A percentile compares a stretch with the other conserved stretches of the same genome.
These are phyloP conservation scores for Micrastur ruficollis DNA, from an alignment of 2,797 vertebrate genomes.

Conservation along the genomic window DNA sequence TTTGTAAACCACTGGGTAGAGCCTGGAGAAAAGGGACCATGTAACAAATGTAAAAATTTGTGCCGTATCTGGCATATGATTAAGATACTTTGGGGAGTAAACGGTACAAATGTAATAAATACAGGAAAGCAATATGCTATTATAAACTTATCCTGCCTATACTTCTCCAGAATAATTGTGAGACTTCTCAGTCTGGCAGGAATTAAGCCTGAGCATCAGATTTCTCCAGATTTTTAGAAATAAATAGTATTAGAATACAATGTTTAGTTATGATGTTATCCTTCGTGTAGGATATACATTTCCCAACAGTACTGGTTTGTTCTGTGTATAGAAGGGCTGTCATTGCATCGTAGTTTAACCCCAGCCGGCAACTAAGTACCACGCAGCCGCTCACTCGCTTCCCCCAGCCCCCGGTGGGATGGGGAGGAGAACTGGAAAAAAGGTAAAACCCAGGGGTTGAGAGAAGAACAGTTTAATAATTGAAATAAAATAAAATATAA, in stretches of 20 bases:
- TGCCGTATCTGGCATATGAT: not conserved
- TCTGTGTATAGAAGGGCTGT: too few species aligned
- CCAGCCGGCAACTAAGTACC: fast-evolving
- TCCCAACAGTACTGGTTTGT: not conserved
- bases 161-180: not conserved
- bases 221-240: not conserved
- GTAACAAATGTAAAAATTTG: too few species aligned
- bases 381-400: not conserved
- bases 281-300: not conserved
- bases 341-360: not conserved
- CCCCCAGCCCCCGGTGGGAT: fast-evolving
- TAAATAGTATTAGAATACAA: not conserved
- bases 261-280: fast-evolving
- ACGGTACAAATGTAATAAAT: not conserved
- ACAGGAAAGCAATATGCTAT: not conserved
- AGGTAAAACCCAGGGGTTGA: not conserved
- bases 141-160: not conserved
- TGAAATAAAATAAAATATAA: not conserved
- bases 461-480: not conserved
- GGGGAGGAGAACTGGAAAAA: not conserved
- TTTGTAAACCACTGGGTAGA: not conserved
- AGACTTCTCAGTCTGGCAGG: not conserved
- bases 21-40: not conserved
- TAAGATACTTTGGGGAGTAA: not conserved
- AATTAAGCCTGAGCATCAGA: not conserved